phyloP scores from a whole-genome alignment of 2,113 vertebrate genomes.

The Ailurus styani region DNA sequence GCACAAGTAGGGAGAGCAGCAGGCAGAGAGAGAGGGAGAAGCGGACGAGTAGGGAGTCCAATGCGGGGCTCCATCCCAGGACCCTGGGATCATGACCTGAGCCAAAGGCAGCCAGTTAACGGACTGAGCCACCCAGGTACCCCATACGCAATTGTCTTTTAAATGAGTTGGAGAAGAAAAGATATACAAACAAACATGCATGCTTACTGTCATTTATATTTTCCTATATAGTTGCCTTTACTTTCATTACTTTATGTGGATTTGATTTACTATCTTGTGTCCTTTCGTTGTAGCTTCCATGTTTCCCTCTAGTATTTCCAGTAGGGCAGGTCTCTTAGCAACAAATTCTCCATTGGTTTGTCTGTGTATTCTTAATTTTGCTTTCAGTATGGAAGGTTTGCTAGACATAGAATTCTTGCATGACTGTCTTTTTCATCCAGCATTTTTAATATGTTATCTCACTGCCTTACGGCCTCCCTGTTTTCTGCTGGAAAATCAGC shows the following conservation, averaged over 20 bases:
- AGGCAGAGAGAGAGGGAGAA: too few relatives aligned
- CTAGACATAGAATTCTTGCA: too few relatives aligned
- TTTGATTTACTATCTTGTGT: neutral
- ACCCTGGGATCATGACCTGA: too few relatives aligned
- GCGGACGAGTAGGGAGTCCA: too few relatives aligned
- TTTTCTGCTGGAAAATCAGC: neutral
- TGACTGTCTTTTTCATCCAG: too few relatives aligned
- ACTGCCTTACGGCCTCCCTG: too few relatives aligned
- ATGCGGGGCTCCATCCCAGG: too few relatives aligned
- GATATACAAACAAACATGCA: neutral
- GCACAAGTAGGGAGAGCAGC: too few relatives aligned
- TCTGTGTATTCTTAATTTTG: neutral
- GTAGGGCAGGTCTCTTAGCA: neutral
- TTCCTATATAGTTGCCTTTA: neutral
- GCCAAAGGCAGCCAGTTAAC: too few relatives aligned
- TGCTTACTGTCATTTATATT: neutral
- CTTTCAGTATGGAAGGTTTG: neutral
- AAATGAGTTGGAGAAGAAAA: neutral
- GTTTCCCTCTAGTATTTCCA: neutral
- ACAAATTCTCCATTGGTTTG: neutral
- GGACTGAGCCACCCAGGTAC: too few relatives aligned
- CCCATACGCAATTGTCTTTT: too few relatives aligned
- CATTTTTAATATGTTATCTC: too few relatives aligned
- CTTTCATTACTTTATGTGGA: neutral
- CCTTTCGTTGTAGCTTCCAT: neutral